Percentiles rank a stretch among this genome's conserved stretches.
phyloP scores from a whole-genome alignment of 2,797 vertebrate genomes.

The Acanthopagrus latus region DNA sequence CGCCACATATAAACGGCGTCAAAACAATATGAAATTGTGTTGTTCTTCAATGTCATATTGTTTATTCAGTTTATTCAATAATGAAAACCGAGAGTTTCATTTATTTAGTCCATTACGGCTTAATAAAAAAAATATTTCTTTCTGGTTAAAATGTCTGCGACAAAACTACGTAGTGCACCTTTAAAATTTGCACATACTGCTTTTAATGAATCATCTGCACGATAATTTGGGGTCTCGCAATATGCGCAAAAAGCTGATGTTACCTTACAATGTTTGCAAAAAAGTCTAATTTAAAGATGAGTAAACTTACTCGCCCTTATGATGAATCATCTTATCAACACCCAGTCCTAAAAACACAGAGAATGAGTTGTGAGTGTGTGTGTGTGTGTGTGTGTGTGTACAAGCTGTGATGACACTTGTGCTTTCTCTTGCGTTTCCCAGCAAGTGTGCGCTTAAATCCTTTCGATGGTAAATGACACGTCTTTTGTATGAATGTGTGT shows the following conservation, averaged over 20 bases:
- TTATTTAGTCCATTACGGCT: too few relatives aligned
- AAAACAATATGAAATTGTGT: too few relatives aligned
- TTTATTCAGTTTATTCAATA: too few relatives aligned
- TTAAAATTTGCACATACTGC: too few relatives aligned
- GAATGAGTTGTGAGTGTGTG: neutral
- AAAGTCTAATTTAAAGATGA: constrained; percentile 2
- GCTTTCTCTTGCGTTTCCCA: too few relatives aligned
- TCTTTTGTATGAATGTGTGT: constrained; percentile 3
- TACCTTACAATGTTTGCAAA: neutral
- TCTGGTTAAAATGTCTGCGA: too few relatives aligned
- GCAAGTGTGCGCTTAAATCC: constrained; percentile 20
- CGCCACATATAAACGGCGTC: too few relatives aligned
- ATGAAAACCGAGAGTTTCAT: too few relatives aligned
- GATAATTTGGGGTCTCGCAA: neutral
- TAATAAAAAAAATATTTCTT: too few relatives aligned
- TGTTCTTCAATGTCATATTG: too few relatives aligned
- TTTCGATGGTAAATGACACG: constrained; percentile 4
- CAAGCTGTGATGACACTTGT: constrained; percentile 8
- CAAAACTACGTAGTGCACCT: too few relatives aligned
- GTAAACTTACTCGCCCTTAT: neutral
- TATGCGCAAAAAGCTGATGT: neutral
- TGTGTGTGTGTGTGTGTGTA: constrained; percentile 17
- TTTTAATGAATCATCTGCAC: neutral
- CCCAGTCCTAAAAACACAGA: neutral
- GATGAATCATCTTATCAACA: constrained; percentile 12